Evolutionary conservation across 2,888 invertebrate species (phyloP).

Genomic region (Chouioia cunea): DNA sequence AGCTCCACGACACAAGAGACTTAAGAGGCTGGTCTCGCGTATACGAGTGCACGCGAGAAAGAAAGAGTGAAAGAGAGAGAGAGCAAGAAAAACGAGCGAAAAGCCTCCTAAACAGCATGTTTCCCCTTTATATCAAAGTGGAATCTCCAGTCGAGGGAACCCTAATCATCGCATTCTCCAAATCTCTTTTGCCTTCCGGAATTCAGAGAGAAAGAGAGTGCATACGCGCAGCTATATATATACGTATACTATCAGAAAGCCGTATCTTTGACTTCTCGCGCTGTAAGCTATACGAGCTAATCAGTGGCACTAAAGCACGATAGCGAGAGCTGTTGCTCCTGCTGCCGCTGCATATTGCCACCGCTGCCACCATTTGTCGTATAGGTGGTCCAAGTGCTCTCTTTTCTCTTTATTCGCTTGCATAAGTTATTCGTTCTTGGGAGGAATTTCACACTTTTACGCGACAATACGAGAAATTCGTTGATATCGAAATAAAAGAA

Average conservation of each 20-base stretch:
- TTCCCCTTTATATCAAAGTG: slow-evolving; percentile 42
- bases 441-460: too few relatives aligned
- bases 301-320: slow-evolving; percentile 67
- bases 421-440: too few relatives aligned
- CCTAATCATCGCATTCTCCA: slow-evolving; percentile 47
- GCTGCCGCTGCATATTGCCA: slow-evolving; percentile 51
- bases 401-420: too few relatives aligned
- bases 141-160: slow-evolving; percentile 20
- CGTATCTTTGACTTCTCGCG: slow-evolving; percentile 39
- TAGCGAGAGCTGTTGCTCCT: slow-evolving; percentile 63
- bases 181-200: slow-evolving; percentile 47
- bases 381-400: slow-evolving; percentile 57
- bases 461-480: too few relatives aligned
- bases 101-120: slow-evolving; percentile 40
- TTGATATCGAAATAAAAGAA: too few relatives aligned
- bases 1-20: not conserved
- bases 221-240: not conserved
- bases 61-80: not conserved
- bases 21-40: slow-evolving; percentile 5
- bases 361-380: slow-evolving; percentile 63
- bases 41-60: not conserved
- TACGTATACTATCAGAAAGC: not conserved
- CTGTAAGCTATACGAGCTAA: slow-evolving; percentile 58
- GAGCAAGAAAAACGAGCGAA: slow-evolving; percentile 5
- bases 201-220: slow-evolving; percentile 32